phyloP scores from a whole-genome alignment of 37 sponge, comb jelly and placozoan species.

The Aplysina aerophoba region DNA sequence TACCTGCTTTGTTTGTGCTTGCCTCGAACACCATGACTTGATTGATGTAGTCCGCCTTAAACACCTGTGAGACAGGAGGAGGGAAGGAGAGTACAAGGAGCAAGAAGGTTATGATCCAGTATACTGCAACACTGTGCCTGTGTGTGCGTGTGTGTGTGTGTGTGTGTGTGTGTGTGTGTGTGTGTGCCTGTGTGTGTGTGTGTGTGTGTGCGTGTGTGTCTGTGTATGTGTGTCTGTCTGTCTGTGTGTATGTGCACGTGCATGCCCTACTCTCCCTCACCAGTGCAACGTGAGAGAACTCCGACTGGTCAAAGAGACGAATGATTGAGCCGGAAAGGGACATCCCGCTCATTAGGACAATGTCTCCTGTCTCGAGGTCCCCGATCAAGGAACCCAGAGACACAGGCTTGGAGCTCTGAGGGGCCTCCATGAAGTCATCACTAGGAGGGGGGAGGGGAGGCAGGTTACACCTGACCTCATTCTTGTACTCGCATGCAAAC shows the following conservation, averaged over 20 bases:
- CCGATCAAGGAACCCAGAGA: neutral
- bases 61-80: no score
- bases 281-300: slow-evolving; percentile 82
- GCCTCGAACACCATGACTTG: slow-evolving; percentile 67
- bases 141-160: no score
- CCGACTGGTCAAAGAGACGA: slow-evolving; percentile 74
- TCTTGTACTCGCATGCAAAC: no score
- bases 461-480: no score
- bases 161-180: no score
- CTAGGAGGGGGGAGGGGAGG: neutral
- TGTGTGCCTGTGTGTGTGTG: no score
- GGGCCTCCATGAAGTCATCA: neutral
- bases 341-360: slow-evolving; percentile 69
- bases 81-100: no score
- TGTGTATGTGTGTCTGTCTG: no score
- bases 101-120: no score
- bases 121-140: no score
- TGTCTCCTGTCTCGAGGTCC: slow-evolving; percentile 44
- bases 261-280: slow-evolving; percentile 49
- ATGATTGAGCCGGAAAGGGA: slow-evolving; percentile 75
- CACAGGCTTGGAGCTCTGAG: neutral
- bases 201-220: no score
- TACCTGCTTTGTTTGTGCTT: slow-evolving; percentile 76
- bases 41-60: slow-evolving; percentile 35
- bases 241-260: no score